Conservation (phyloP, 2,888 invertebrate species). For the Xestia sexstrigata region DNA sequence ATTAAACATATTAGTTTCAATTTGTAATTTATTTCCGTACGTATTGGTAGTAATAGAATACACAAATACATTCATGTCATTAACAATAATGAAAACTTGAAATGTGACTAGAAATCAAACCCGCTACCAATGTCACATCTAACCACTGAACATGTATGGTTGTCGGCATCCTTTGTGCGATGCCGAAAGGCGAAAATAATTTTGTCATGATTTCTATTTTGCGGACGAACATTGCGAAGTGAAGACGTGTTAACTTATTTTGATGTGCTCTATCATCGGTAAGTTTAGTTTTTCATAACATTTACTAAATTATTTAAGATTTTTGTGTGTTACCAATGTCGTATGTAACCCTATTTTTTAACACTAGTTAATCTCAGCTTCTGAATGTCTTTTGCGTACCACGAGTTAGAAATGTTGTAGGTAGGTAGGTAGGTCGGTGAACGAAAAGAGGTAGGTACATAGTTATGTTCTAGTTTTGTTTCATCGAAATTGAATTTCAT, state of each 20-base stretch:
- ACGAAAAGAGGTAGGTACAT: too few relatives aligned
- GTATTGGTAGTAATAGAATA: rapidly evolving
- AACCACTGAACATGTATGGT: slow-evolving; percentile 38
- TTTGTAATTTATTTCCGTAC: neutral
- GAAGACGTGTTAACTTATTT: slow-evolving; percentile 5
- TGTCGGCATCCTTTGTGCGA: slow-evolving; percentile 64
- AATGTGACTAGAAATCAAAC: slow-evolving; percentile 48
- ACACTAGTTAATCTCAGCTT: too few relatives aligned
- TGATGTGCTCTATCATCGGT: slow-evolving; percentile 30
- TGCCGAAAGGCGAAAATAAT: slow-evolving; percentile 62
- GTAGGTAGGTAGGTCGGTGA: too few relatives aligned
- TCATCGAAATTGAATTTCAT: neutral
- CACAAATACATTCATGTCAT: neutral
- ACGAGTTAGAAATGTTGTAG: neutral
- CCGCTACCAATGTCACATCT: neutral
- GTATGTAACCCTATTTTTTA: neutral
- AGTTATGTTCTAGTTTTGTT: neutral
- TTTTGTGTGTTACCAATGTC: neutral
- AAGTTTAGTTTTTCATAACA: slow-evolving; percentile 27
- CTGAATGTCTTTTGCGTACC: neutral
- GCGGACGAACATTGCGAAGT: neutral
- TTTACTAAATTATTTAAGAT: neutral
- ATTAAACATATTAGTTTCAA: neutral
- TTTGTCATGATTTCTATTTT: slow-evolving; percentile 40
- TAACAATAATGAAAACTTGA: neutral